Evolutionary conservation across 2,113 vertebrate species (phyloP).

Genomic region (Bambusicola thoracicus): DNA sequence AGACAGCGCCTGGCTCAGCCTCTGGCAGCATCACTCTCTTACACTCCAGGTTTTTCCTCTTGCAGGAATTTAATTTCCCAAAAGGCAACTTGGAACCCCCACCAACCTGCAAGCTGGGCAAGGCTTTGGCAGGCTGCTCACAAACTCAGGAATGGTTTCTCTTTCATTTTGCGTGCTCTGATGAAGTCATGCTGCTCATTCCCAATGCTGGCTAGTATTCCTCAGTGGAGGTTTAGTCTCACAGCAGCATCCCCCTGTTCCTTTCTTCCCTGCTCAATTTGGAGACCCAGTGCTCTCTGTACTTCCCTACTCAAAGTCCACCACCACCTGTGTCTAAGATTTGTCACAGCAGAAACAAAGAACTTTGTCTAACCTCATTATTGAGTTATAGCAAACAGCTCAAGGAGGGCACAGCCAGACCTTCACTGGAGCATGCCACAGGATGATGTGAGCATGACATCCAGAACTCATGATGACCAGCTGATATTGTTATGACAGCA

Average conservation of each 20-base stretch:
- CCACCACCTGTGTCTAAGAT: background rate
- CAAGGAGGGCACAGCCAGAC: background rate
- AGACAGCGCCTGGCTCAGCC: background rate
- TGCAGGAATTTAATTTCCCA: background rate
- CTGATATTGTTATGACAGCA: background rate
- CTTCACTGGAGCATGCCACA: background rate
- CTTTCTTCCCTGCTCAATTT: accelerated
- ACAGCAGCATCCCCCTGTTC: background rate
- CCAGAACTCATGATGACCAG: background rate
- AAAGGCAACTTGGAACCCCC: background rate
- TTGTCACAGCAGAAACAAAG: background rate
- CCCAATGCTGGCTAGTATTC: background rate
- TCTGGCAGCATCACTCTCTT: background rate
- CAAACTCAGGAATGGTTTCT: background rate
- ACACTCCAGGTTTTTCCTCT: background rate
- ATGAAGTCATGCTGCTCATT: background rate
- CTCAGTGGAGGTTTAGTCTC: background rate
- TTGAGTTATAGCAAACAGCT: accelerated
- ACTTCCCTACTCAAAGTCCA: background rate
- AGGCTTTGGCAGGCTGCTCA: background rate
- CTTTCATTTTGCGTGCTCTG: background rate
- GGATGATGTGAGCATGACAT: background rate
- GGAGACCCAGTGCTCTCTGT: background rate
- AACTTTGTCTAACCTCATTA: background rate
- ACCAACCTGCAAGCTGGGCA: too few relatives aligned